Evolutionary conservation across 2,797 vertebrate genomes (phyloP), one percentile per base, ranked within the genome.

Genomic region (Neostethus bicornis): DNA sequence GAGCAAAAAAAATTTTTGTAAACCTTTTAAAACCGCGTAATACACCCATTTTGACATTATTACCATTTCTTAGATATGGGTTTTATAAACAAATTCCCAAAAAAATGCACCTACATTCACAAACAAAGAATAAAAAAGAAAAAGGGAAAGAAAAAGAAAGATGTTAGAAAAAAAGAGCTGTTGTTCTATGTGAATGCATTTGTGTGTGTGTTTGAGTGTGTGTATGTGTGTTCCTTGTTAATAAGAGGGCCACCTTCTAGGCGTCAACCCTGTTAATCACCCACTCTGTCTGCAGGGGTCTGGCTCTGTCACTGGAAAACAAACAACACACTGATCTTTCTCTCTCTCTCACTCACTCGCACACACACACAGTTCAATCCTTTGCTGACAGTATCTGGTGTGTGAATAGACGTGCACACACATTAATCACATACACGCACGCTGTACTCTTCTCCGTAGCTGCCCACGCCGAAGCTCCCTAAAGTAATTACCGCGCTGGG

Each of bases 231-330:
- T 61, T 86, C 69, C 51, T 80, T 85, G 84, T 87, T 84, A 90
- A 90, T 90, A 85, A 88, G 89, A 83, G 80, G 87, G 85, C 80
- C 85, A 88, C 87, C 82, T 86, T 87, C 84, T 72, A 84, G 83
- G 86, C 85, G 70, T 89, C 86, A 87, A 85, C 82, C 70, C 84
- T 88, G 86, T 90, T 91, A 89, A 91, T 90, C 87, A 92, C 85
- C 88, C 81, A 89, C 86, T 89, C 81, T 82, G 84, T 85, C 87
- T 87, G 82, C 83, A 79, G 85, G 83, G 84, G 81, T 79, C 75
- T 70, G 80, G 75, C 84, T 84, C 77, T 85, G 86, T 85, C 85
- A 79, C 75, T 82, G 79, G 66, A 84, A 89, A 89, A 89, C 84
- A 87, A 86, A 86, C 84, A 84, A 61, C 77, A 77, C 80, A 76